Conservation (phyloP, 2,113 vertebrate genomes). For the Hepsetus odoe region DNA sequence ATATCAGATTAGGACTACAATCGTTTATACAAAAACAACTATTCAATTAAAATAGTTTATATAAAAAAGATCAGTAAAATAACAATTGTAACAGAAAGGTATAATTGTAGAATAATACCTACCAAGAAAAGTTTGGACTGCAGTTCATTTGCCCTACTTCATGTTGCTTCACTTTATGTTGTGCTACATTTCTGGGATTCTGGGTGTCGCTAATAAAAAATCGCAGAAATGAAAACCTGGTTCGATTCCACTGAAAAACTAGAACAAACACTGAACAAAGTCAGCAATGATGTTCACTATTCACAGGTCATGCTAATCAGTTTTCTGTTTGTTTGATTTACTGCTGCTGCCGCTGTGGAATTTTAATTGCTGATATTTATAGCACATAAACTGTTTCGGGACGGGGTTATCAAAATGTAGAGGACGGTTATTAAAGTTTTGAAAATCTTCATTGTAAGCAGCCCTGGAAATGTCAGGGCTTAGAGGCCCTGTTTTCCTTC, state of each 20-base stretch:
- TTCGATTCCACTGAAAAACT: no score
- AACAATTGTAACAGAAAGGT: no score
- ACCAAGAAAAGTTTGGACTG: no score
- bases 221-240: no score
- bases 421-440: slow-evolving; percentile 64
- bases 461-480: slow-evolving; percentile 36
- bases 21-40: no score
- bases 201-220: not conserved
- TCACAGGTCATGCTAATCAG: not conserved
- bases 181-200: no score
- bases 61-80: no score
- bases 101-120: no score
- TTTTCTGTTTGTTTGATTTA: not conserved
- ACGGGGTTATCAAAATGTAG: slow-evolving; percentile 15
- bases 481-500: slow-evolving; percentile 26
- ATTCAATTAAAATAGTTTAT: no score
- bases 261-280: not conserved
- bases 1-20: no score
- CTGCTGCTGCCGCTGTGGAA: not conserved
- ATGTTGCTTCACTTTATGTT: no score
- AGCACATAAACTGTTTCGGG: not conserved
- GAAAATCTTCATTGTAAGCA: slow-evolving; percentile 64
- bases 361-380: not conserved
- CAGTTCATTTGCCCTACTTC: no score
- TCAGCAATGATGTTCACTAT: not conserved